Conservation (phyloP, 2,113 vertebrate species). For the Mastomys natalensis region DNA sequence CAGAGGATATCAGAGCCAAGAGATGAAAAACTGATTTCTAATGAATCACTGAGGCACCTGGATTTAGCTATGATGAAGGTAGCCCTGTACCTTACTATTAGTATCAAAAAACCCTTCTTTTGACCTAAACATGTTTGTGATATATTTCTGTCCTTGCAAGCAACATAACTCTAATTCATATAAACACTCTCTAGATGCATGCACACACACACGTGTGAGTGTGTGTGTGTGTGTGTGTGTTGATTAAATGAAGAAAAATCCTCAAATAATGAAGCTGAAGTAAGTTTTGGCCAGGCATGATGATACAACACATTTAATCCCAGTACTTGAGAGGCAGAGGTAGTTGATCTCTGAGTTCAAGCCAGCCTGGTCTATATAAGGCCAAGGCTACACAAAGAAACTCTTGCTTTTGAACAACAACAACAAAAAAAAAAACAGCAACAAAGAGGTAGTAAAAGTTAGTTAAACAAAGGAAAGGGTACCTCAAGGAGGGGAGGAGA, state of each 20-base stretch:
- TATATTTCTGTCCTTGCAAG: slow-evolving; percentile 33
- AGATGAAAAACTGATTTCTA: slow-evolving; percentile 36
- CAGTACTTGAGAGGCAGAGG: not conserved
- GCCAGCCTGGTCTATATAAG: not conserved
- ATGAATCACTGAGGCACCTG: slow-evolving; percentile 45
- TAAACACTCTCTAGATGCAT: not conserved
- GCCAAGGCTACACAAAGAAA: not conserved
- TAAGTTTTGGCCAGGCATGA: not conserved
- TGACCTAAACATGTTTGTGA: slow-evolving; percentile 17
- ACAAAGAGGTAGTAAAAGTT: not conserved
- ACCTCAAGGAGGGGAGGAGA: not conserved
- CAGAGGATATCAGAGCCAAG: slow-evolving; percentile 26
- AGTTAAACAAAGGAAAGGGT: slow-evolving; percentile 55
- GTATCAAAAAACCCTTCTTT: not conserved
- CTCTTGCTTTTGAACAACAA: too few species aligned
- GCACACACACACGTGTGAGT: not conserved
- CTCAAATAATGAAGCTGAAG: slow-evolving; percentile 21
- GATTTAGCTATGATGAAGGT: slow-evolving; percentile 32
- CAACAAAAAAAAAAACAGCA: not conserved
- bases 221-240: not conserved
- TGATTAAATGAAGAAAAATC: slow-evolving; percentile 33
- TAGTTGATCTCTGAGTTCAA: not conserved
- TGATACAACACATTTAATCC: not conserved
- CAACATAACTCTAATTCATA: slow-evolving; percentile 31
- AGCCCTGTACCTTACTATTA: not conserved